Base-by-base conservation (phyloP, 2,888 invertebrate species). In the Bembecia ichneumoniformis region DNA sequence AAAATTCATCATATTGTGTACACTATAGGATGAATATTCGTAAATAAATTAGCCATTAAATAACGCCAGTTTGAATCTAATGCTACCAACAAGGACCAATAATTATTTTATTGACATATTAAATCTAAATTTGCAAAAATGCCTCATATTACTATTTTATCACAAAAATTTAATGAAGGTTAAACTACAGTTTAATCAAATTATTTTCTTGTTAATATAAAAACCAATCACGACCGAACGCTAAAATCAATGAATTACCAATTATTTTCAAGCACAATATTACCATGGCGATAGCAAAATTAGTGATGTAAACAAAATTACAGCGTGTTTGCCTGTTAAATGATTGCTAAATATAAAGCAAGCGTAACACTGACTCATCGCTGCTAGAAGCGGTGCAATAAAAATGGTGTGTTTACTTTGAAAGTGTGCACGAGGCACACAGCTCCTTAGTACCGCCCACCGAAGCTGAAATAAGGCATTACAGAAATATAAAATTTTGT, bases 381-480 rank as follows among this genome's bases (percentile, higher is more conserved):
- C 58, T 52, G 35, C 28, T 48, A 56, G 62, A 79, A 75, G 78
- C 78, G 60, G 69, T 77, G 79, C 75, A 75, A 69, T 76, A 80
- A 79, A 78, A 74, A 75, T 43, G 64, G 48, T 60, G 54, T 76
- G 75, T 86, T 86, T 87, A 87, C 87, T 83, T 84, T 77, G 63
- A 61, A 77, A 60, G 68, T 71, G 74, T 70, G 74, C 72, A 78
- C 40, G 11, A 9, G 7, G 28, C 28, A 28, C 65, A 70, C 74
- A 70, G 73, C 74, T 73, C 68, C 68, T 77, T 81, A 87, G 77
- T 73, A 86, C 77, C 87, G 87, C 68, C 87, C 87, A 80, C 87
- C 81, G 72, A 80, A 84, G 81, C 87, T 87, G 87, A 83, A 87
- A 87, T 46, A 34, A 46, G 2, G 34, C 28, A 40, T 40, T 40